Conservation (phyloP, 1,140 invertebrate genomes). For the Bombus ignitus region DNA sequence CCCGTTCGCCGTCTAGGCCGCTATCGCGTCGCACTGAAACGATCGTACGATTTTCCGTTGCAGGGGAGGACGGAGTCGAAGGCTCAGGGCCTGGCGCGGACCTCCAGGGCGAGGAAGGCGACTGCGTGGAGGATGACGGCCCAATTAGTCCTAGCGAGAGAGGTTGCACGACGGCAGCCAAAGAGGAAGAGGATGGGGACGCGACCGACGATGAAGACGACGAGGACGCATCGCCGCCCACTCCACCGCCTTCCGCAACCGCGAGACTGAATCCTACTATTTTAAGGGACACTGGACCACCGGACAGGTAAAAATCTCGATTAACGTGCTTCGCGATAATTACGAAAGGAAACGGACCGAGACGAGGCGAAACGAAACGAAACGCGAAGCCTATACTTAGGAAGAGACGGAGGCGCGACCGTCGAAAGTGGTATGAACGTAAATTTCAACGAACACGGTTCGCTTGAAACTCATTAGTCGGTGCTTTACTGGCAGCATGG, state of each 20-base stretch:
- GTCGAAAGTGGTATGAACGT: background rate
- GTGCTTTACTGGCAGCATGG: constrained; percentile 37
- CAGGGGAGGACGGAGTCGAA: constrained; percentile 85
- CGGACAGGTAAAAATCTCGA: constrained; percentile 74
- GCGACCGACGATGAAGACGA: constrained; percentile 80
- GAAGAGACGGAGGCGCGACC: background rate
- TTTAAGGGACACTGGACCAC: constrained; percentile 78
- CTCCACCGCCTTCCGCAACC: constrained; percentile 74
- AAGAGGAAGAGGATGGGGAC: constrained; percentile 81
- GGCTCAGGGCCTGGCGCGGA: constrained; percentile 82
- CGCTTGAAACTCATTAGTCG: constrained; percentile 55
- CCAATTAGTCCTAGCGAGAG: constrained; percentile 83
- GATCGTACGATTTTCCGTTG: constrained; percentile 67
- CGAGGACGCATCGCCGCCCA: constrained; percentile 73
- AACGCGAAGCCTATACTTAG: no score
- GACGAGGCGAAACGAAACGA: background rate
- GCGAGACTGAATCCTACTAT: constrained; percentile 78
- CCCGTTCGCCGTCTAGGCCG: no score
- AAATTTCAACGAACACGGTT: constrained; percentile 51
- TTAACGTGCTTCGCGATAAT: background rate
- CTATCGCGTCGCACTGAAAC: background rate
- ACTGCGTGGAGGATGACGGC: constrained; percentile 83
- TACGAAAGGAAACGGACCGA: background rate
- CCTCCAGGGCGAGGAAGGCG: constrained; percentile 83
- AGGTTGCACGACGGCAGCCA: constrained; percentile 75